A percentile compares a stretch with the other conserved stretches of the same genome.
phyloP scores from a whole-genome alignment of 1,140 invertebrate species.

The Drosophila sturtevanti region DNA sequence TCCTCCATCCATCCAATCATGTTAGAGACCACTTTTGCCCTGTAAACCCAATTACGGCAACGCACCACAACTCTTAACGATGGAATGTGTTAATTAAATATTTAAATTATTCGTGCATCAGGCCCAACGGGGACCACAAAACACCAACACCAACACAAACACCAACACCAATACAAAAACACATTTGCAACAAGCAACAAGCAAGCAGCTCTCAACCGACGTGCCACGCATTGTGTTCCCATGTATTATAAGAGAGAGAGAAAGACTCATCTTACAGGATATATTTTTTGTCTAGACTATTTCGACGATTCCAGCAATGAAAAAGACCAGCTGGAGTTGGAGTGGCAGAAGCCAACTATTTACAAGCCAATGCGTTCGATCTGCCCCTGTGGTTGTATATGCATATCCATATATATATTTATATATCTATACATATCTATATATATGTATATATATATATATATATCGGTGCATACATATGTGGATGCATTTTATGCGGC shows the following conservation, averaged over 20 bases:
- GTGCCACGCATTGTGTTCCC: slow-evolving; percentile 17
- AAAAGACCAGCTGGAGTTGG: slow-evolving; percentile 27
- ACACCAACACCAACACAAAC: too few relatives aligned
- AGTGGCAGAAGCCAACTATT: slow-evolving; percentile 18
- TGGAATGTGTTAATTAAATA: slow-evolving; percentile 81
- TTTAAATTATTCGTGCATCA: slow-evolving; percentile 68
- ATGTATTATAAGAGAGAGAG: too few relatives aligned
- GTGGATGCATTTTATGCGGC: not conserved
- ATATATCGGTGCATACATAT: too few relatives aligned
- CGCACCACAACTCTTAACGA: slow-evolving; percentile 15
- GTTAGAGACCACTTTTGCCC: slow-evolving; percentile 1
- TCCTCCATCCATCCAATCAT: not conserved
- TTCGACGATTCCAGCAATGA: slow-evolving; percentile 43
- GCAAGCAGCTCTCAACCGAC: slow-evolving; percentile 3
- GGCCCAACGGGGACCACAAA: slow-evolving; percentile 35
- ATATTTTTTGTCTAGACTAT: slow-evolving; percentile 60
- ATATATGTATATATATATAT: not conserved
- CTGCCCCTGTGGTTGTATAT: slow-evolving; percentile 23
- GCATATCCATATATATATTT: too few relatives aligned
- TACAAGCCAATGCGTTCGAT: slow-evolving; percentile 11
- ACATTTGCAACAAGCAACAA: slow-evolving; percentile 24
- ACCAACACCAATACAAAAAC: too few relatives aligned
- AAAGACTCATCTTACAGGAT: slow-evolving; percentile 29
- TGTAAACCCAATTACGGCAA: slow-evolving; percentile 4
- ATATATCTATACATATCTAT: too few relatives aligned